phyloP scores from a whole-genome alignment of 2,797 vertebrate genomes.

The Galagoides demidoff region DNA sequence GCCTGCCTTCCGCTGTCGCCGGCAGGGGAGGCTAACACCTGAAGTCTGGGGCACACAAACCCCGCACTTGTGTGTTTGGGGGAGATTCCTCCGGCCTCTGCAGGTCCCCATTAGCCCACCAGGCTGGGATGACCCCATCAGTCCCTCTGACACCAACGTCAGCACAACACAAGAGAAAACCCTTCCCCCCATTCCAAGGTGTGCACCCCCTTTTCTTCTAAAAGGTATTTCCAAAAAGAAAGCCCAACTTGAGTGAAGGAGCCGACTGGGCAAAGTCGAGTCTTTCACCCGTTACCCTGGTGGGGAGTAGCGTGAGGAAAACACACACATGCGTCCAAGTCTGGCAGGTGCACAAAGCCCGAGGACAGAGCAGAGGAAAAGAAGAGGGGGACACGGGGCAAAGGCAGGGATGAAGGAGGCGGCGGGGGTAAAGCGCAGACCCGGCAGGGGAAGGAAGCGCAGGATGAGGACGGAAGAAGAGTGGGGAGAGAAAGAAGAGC shows the following conservation, averaged over 20 bases:
- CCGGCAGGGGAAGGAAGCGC: too few species aligned
- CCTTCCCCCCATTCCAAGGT: not conserved
- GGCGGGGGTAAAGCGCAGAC: not conserved
- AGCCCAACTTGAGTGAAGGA: constrained; percentile 60
- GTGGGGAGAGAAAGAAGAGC: not conserved
- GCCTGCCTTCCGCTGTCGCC: not conserved
- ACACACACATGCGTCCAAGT: not conserved
- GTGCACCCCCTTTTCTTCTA: constrained; percentile 25
- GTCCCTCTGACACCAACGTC: not conserved
- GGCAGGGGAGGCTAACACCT: not conserved
- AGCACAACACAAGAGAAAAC: not conserved
- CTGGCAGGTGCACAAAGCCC: constrained; percentile 21
- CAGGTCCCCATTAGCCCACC: not conserved
- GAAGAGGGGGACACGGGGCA: not conserved
- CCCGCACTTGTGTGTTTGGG: not conserved
- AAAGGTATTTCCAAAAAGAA: constrained; percentile 4
- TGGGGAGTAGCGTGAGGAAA: not conserved
- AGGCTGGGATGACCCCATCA: not conserved
- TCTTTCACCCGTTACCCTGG: not conserved
- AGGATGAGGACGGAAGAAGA: not conserved
- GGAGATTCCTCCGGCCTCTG: not conserved
- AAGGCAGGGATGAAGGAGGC: not conserved
- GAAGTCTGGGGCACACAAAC: not conserved
- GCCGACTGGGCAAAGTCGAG: not conserved
- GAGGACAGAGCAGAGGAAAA: not conserved